These are phyloP conservation scores for Acanthosepion lycidas DNA, from an alignment of 2,888 invertebrate species.

Conservation along the genomic window DNA sequence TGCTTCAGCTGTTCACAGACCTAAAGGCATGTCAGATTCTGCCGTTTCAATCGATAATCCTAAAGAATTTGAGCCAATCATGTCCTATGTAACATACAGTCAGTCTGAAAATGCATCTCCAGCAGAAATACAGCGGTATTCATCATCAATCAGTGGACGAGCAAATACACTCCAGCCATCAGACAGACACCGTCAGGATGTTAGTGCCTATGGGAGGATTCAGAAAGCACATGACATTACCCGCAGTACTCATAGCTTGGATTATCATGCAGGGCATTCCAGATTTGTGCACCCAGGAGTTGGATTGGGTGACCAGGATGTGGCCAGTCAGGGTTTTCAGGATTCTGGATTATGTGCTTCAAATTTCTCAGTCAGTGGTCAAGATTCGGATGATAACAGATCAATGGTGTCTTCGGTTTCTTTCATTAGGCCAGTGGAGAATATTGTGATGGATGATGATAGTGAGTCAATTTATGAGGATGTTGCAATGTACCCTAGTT, in stretches of 20 bases:
- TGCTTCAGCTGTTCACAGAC: background rate
- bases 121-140: background rate
- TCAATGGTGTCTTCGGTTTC: background rate
- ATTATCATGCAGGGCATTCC: conserved; percentile 34
- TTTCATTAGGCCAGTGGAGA: background rate
- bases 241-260: conserved; percentile 13
- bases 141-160: background rate
- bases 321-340: background rate
- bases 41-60: conserved; percentile 20
- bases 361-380: background rate
- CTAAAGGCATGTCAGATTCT: background rate
- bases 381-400: background rate
- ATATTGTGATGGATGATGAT: background rate
- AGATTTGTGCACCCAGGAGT: background rate
- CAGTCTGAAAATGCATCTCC: background rate
- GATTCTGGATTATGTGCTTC: conserved; percentile 34
- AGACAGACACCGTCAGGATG: background rate
- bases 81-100: background rate
- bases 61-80: background rate
- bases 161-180: conserved; percentile 1
- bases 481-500: background rate
- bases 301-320: background rate
- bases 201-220: conserved; percentile 24
- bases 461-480: conserved; percentile 24
- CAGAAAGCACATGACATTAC: background rate